Evolutionary conservation across 2,888 invertebrate species (phyloP).

Genomic region (Mythimna albipuncta): DNA sequence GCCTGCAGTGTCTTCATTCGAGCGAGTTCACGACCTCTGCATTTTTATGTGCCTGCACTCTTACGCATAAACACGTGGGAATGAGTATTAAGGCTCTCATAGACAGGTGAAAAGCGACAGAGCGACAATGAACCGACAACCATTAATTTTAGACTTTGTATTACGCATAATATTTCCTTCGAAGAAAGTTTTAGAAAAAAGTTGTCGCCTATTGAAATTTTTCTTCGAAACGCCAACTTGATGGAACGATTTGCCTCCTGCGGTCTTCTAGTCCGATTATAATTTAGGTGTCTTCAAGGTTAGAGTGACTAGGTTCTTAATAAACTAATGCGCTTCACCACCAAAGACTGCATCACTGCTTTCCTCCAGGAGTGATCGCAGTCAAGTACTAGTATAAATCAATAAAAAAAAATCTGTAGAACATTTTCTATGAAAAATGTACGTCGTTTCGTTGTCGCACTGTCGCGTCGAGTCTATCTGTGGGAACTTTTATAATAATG

Average conservation of each 20-base stretch:
- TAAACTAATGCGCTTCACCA: too few relatives aligned
- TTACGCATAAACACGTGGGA: conserved; percentile 69
- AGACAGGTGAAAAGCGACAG: not conserved
- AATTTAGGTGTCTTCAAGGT: too few relatives aligned
- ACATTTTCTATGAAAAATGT: not conserved
- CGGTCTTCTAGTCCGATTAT: too few relatives aligned
- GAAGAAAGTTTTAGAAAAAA: not conserved
- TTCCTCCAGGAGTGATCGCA: too few relatives aligned
- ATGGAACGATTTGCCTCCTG: too few relatives aligned
- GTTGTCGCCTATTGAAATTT: not conserved
- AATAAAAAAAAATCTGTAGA: not conserved
- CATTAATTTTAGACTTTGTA: not conserved
- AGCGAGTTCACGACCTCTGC: conserved; percentile 70
- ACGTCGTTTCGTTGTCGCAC: not conserved
- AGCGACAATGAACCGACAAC: not conserved
- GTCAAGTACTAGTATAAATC: too few relatives aligned
- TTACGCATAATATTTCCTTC: not conserved
- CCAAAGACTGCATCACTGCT: too few relatives aligned
- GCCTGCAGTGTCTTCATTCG: conserved; percentile 51
- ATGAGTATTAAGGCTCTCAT: conserved; percentile 37
- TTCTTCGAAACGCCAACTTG: not conserved
- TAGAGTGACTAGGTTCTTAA: too few relatives aligned
- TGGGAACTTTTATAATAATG: conserved; percentile 46
- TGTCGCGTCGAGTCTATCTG: not conserved
- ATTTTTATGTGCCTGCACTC: conserved; percentile 65